Evolutionary conservation across 2,888 invertebrate genomes (phyloP).

Genomic region (Synanthedon tipuliformis): DNA sequence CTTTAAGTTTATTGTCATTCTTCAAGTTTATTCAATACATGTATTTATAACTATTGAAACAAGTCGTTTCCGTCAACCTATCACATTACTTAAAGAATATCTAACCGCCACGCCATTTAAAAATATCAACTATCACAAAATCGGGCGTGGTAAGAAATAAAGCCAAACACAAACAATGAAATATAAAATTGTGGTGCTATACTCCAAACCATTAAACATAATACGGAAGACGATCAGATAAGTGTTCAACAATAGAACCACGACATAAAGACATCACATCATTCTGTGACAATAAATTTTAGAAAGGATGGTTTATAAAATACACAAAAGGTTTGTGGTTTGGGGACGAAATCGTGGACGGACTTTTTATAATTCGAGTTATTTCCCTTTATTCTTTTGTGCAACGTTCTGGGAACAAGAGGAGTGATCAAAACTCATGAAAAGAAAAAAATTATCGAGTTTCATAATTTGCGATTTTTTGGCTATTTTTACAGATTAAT

Average conservation of each 20-base stretch:
- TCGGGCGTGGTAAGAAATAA: conserved; percentile 4
- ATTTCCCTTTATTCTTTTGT: conserved; percentile 41
- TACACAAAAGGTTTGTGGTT: conserved; percentile 53
- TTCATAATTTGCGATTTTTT: conserved; percentile 20
- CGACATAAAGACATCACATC: conserved; percentile 68
- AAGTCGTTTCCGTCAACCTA: not conserved
- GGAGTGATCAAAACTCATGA: conserved; percentile 59
- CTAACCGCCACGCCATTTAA: not conserved
- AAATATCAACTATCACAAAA: not conserved
- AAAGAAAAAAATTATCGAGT: not conserved
- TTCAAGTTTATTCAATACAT: too few relatives aligned
- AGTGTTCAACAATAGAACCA: conserved; percentile 54
- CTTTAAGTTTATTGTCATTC: too few relatives aligned
- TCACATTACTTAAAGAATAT: not conserved
- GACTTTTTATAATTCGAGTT: conserved; percentile 38
- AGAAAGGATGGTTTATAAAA: conserved; percentile 54
- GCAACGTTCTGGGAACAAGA: conserved; percentile 51
- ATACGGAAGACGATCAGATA: conserved; percentile 62
- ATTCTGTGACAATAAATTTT: conserved; percentile 63
- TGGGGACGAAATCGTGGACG: conserved; percentile 36
- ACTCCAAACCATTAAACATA: conserved; percentile 43
- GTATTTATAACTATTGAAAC: not conserved
- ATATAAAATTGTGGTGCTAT: conserved; percentile 23
- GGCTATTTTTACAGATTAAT: conserved; percentile 2
- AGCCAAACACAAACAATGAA: conserved; percentile 11